A percentile compares a stretch with the other conserved stretches of the same genome.
These are phyloP conservation scores for Calameuta filiformis DNA, from an alignment of 2,888 invertebrate species.

Conservation along the genomic window DNA sequence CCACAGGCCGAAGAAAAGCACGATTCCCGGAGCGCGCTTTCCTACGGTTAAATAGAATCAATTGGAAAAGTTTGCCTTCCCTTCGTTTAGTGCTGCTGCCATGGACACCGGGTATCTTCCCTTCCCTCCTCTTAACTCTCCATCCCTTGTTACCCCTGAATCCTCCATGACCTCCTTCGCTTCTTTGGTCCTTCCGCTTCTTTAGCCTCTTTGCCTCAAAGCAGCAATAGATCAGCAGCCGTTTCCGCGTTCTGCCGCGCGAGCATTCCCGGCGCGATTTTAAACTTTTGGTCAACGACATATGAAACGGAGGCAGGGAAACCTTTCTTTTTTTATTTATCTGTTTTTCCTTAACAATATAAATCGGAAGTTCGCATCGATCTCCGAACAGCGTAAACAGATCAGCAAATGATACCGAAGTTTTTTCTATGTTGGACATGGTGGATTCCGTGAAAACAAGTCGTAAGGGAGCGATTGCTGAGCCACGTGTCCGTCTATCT, in stretches of 20 bases:
- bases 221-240: conserved; percentile 43
- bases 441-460: conserved; percentile 40
- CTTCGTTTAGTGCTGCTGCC: conserved; percentile 40
- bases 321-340: neutral
- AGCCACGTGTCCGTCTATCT: conserved; percentile 30
- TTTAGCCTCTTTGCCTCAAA: conserved; percentile 35
- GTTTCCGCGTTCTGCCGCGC: conserved; percentile 26
- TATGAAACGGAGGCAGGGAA: neutral
- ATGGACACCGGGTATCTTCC: neutral
- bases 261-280: neutral
- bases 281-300: neutral
- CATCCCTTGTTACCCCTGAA: neutral
- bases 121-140: conserved; percentile 16
- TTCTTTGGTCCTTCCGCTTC: conserved; percentile 17
- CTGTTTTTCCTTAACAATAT: neutral
- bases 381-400: neutral
- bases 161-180: conserved; percentile 14
- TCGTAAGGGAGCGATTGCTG: conserved; percentile 28
- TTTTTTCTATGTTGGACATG: neutral
- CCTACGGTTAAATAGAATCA: conserved; percentile 52
- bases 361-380: neutral
- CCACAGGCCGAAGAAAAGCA: conserved; percentile 18
- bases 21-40: conserved; percentile 34
- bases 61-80: conserved; percentile 55
- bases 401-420: neutral